Evolutionary conservation across 2,113 vertebrate species (phyloP), one percentile per base, ranked within the genome.

Genomic region (Myiozetetes cayanensis): DNA sequence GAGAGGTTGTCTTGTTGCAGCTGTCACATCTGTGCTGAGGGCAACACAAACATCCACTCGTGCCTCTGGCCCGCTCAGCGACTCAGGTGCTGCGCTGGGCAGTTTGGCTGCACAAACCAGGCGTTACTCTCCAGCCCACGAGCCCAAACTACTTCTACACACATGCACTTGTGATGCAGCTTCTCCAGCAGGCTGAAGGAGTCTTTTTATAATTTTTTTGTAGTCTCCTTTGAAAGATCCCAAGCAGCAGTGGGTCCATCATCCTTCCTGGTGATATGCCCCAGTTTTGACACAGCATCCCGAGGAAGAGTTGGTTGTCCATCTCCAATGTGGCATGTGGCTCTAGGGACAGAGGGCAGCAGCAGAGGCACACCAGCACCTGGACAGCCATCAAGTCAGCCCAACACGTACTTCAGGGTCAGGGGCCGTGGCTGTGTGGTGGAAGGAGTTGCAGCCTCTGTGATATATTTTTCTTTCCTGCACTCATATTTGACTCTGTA

Each of bases 51-150:
- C 44, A n/a, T 59, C 30, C 31, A 12, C 18, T 59, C 4, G 18
- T 68, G 43, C 58, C 33, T 46, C 39, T 0, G 0, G 30, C 18
- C 50, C 0, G 0, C 47, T 84, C 50, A 11, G 28, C 1, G 3
- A 44, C 3, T 4, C 2, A 2, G 17, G 17, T 62, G 47, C 50
- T 11, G 12, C 1, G 0, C 56, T 71, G 0, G 0, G 18, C 33
- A 33, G 7, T 55, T 55, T 66, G 43, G 47, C 39, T 81, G 58
- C 47, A 19, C 80, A 66, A 78, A 55, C 37, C 55, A 39, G 72
- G 59, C 20, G 31, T 16, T 25, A 44, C 72, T 6, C 20, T 72
- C 33, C 37, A 12, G 39, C 17, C 56, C 7, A 10, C 0, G 2
- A 85, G 20, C 58, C 53, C 58, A 41, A 14, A 55, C 56, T 63